Percentiles rank a stretch among this genome's conserved stretches.
phyloP scores from a whole-genome alignment of 1,140 invertebrate species.

The Drosophila equinoxialis region DNA sequence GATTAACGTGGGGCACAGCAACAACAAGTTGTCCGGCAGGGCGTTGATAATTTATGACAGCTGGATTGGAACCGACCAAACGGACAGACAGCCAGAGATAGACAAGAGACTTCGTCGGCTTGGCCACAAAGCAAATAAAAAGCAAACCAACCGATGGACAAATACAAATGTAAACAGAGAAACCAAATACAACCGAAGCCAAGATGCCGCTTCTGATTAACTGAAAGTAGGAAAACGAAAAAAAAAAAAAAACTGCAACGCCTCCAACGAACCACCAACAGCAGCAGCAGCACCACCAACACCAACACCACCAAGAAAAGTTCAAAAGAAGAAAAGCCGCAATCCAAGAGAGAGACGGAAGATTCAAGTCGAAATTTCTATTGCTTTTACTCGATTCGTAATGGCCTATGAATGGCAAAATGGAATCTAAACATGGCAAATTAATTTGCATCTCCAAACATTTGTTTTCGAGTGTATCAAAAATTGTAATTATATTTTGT shows the following conservation, averaged over 20 bases:
- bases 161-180: slow-evolving; percentile 20
- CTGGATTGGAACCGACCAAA: slow-evolving; percentile 18
- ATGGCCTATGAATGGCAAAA: too few relatives aligned
- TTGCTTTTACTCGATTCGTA: too few relatives aligned
- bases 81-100: slow-evolving; percentile 40
- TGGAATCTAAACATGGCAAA: too few relatives aligned
- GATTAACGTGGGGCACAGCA: slow-evolving; percentile 50
- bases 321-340: slow-evolving; percentile 71
- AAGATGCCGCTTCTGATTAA: slow-evolving; percentile 1
- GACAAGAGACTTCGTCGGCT: slow-evolving; percentile 1
- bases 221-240: not conserved
- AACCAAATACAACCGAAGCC: slow-evolving; percentile 1
- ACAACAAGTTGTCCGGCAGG: slow-evolving; percentile 25
- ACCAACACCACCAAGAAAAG: slow-evolving; percentile 20
- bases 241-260: not conserved
- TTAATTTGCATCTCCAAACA: too few relatives aligned
- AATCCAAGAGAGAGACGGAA: not conserved
- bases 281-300: not conserved
- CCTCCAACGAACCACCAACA: slow-evolving; percentile 15
- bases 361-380: too few relatives aligned
- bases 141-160: slow-evolving; percentile 39
- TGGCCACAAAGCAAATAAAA: slow-evolving; percentile 60
- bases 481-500: slow-evolving; percentile 7
- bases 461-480: too few relatives aligned
- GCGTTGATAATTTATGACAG: slow-evolving; percentile 75